These are phyloP conservation scores for Oreochromis spilurus DNA, from an alignment of 2,113 vertebrate species.

Conservation along the genomic window DNA sequence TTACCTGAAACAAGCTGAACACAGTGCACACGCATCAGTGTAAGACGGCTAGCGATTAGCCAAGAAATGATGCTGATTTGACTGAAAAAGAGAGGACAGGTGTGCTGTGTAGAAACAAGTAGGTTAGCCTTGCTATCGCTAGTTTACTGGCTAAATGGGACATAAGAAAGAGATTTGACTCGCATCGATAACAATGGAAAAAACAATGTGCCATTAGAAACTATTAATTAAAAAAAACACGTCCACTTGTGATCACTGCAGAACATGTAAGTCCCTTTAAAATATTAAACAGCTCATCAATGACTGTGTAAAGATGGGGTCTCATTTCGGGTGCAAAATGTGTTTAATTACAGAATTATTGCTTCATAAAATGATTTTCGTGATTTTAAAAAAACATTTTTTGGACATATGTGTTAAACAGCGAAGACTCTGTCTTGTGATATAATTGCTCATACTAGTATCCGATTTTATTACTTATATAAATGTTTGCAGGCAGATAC, in stretches of 20 bases:
- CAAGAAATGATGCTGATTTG: not conserved
- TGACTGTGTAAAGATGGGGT: not conserved
- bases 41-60: not conserved
- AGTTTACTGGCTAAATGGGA: not conserved
- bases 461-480: not conserved
- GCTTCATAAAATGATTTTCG: not conserved
- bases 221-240: not conserved
- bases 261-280: not conserved
- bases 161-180: too few relatives aligned
- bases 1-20: not conserved
- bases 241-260: accelerated
- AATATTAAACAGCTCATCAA: not conserved
- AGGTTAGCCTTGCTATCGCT: accelerated
- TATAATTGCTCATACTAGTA: not conserved
- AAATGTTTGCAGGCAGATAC: not conserved
- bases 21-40: not conserved
- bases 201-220: not conserved
- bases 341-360: not conserved
- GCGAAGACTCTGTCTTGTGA: accelerated
- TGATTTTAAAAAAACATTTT: not conserved
- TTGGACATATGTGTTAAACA: not conserved
- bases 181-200: not conserved
- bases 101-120: not conserved
- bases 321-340: not conserved
- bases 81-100: not conserved